A percentile compares a stretch with the other conserved stretches of the same genome.
phyloP scores from a whole-genome alignment of 2,797 vertebrate genomes.

The Enteromius argenteus region DNA sequence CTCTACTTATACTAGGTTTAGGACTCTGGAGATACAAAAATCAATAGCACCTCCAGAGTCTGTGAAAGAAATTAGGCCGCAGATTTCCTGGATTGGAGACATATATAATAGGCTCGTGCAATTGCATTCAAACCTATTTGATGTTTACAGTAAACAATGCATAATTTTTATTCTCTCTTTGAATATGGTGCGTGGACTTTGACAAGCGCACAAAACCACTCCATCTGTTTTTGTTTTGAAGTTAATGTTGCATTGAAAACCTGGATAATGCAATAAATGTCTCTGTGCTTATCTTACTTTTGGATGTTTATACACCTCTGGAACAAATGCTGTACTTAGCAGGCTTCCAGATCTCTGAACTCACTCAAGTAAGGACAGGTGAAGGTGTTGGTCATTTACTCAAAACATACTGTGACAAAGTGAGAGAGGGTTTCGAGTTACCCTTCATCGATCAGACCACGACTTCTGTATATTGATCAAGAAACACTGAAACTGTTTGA shows the following conservation, averaged over 20 bases:
- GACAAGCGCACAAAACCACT: conserved; percentile 36
- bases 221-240: conserved; percentile 60
- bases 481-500: conserved; percentile 29
- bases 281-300: conserved; percentile 51
- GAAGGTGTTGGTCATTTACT: conserved; percentile 32
- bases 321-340: conserved; percentile 50
- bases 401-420: conserved; percentile 26
- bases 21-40: conserved; percentile 54
- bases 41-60: conserved; percentile 54
- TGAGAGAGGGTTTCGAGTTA: conserved; percentile 17
- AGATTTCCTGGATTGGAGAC: conserved; percentile 35
- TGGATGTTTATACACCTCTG: conserved; percentile 54
- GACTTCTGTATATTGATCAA: not conserved
- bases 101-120: conserved; percentile 10
- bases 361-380: conserved; percentile 52
- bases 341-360: conserved; percentile 37
- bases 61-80: conserved; percentile 40
- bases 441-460: not conserved
- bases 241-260: conserved; percentile 57
- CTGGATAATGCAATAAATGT: conserved; percentile 51
- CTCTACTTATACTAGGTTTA: conserved; percentile 55
- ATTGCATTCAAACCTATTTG: conserved; percentile 32
- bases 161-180: conserved; percentile 7
- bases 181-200: conserved; percentile 40
- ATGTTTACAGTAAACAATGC: not conserved